A percentile compares a stretch with the other conserved stretches of the same genome.
phyloP scores from a whole-genome alignment of 2,888 invertebrate species.

The Empis livida region DNA sequence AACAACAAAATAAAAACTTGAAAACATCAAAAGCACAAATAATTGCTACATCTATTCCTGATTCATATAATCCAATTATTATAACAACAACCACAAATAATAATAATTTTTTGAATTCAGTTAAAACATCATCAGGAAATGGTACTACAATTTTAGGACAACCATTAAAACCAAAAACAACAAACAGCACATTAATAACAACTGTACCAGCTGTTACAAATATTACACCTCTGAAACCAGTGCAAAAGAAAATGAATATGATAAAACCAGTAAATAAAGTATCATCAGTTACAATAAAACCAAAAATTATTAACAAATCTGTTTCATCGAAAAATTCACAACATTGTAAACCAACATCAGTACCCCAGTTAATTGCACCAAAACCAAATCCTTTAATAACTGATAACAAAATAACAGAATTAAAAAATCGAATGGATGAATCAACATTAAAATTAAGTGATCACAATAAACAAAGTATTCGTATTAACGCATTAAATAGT shows the following conservation, averaged over 20 bases:
- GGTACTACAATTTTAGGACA: neutral
- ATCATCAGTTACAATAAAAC: constrained; percentile 11
- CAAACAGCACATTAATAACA: neutral
- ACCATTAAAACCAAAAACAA: constrained; percentile 9
- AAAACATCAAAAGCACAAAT: neutral
- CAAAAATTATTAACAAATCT: constrained; percentile 12
- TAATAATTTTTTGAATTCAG: neutral
- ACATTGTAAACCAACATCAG: constrained; percentile 8
- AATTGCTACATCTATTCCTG: neutral
- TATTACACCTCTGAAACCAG: constrained; percentile 8
- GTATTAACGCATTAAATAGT: too few species aligned
- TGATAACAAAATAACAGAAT: neutral
- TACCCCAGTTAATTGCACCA: constrained; percentile 22
- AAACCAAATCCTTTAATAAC: constrained; percentile 16
- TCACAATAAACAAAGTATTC: too few species aligned
- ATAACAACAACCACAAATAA: neutral
- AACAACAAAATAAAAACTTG: neutral
- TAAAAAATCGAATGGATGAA: neutral
- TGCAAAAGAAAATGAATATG: constrained; percentile 12
- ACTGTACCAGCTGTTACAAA: neutral
- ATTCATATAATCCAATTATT: neutral
- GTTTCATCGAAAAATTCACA: constrained; percentile 1
- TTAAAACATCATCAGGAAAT: neutral
- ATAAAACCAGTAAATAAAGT: constrained; percentile 10
- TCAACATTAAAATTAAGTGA: too few species aligned